These are phyloP conservation scores for Mus spicilegus DNA, from an alignment of 2,113 vertebrate genomes.

Conservation along the genomic window DNA sequence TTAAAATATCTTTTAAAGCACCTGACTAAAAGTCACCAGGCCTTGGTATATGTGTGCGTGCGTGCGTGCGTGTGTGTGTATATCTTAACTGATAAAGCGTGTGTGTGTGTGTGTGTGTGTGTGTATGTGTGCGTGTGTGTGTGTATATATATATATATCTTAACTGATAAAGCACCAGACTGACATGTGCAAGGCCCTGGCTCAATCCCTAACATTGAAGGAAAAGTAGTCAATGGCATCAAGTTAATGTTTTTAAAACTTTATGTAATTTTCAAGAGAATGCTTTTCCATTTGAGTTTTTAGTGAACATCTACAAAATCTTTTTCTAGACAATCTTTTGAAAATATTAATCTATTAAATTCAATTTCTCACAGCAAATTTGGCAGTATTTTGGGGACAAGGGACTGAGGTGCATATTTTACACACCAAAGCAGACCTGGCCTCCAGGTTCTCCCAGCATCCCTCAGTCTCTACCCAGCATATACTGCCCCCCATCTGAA, in stretches of 20 bases:
- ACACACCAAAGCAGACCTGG: too few relatives aligned
- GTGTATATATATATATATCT: too few relatives aligned
- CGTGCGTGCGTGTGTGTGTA: not conserved
- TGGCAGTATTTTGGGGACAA: too few relatives aligned
- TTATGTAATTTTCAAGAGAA: conserved; percentile 15
- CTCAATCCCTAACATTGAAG: not conserved
- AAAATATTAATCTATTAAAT: conserved; percentile 22
- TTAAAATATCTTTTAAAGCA: not conserved
- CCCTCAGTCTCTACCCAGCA: too few relatives aligned
- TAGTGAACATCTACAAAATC: not conserved
- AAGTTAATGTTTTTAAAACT: conserved; percentile 12
- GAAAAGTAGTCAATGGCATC: not conserved
- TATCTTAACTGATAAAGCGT: not conserved
- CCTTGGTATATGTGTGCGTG: not conserved
- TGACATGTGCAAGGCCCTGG: not conserved
- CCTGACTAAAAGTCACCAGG: not conserved
- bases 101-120: too few relatives aligned
- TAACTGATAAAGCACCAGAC: not conserved
- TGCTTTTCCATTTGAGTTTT: conserved; percentile 25
- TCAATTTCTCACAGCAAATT: conserved; percentile 28
- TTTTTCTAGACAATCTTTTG: not conserved
- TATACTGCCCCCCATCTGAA: too few relatives aligned
- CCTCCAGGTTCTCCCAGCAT: too few relatives aligned
- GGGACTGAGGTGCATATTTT: too few relatives aligned
- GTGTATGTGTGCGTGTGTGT: too few relatives aligned